These are phyloP conservation scores for Pelecanus crispus DNA, from an alignment of 2,113 vertebrate genomes.

Conservation along the genomic window DNA sequence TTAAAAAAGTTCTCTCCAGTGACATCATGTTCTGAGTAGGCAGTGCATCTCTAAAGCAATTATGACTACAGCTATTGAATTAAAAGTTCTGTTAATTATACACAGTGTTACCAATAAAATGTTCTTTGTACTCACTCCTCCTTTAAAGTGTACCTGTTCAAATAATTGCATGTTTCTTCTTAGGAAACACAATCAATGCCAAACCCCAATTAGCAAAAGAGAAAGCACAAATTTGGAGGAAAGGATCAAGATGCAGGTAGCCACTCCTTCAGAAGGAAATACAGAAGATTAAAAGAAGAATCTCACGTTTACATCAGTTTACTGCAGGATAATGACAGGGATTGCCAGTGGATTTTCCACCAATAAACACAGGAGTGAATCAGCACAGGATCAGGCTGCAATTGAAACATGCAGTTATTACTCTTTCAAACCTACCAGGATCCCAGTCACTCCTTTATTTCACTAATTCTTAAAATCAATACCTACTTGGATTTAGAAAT, in stretches of 20 bases:
- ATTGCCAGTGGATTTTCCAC: background rate
- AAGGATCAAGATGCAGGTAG: background rate
- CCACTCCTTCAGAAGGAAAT: background rate
- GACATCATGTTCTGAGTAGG: background rate
- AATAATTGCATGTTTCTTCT: background rate
- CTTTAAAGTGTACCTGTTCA: background rate
- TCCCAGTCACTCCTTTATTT: background rate
- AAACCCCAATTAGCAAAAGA: background rate
- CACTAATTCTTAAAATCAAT: background rate
- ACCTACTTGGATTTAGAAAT: background rate
- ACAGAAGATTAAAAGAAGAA: background rate
- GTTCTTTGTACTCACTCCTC: background rate
- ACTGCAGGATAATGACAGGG: background rate
- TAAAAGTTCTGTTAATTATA: background rate
- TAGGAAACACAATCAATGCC: background rate
- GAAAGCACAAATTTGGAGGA: background rate
- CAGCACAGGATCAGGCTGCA: background rate
- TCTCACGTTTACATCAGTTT: background rate
- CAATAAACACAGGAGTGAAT: background rate
- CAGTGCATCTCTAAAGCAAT: background rate
- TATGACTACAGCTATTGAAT: background rate
- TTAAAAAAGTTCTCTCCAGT: background rate
- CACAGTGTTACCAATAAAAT: background rate
- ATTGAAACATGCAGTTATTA: background rate
- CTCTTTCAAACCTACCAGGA: background rate